phyloP scores from a whole-genome alignment of 2,113 vertebrate species.

The Cricetomys ansorgei region DNA sequence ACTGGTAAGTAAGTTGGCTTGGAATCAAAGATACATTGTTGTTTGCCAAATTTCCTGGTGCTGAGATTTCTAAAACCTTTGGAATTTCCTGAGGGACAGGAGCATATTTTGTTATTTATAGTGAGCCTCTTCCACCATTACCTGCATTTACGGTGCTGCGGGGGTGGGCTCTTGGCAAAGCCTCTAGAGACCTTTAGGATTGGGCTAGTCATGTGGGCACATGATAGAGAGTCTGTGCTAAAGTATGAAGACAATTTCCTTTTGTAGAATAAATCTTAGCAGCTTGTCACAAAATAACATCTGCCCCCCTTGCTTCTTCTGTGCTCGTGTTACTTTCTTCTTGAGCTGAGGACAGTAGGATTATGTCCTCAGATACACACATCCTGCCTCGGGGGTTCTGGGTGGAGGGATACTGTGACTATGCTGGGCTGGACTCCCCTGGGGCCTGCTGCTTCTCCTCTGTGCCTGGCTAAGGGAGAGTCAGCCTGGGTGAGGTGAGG shows the following conservation, averaged over 20 bases:
- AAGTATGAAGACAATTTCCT: slow-evolving; percentile 23
- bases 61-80: slow-evolving; percentile 16
- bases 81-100: neutral
- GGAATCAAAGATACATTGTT: neutral
- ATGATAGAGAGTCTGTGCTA: neutral
- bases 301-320: neutral
- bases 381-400: neutral
- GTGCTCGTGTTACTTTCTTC: neutral
- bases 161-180: neutral
- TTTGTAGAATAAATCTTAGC: neutral
- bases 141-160: neutral
- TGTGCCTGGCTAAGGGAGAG: neutral
- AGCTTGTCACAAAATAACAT: slow-evolving; percentile 41
- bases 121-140: neutral
- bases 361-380: neutral
- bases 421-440: no score
- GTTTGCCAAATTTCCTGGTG: slow-evolving; percentile 19
- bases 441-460: neutral
- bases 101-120: neutral
- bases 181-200: neutral
- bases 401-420: neutral
- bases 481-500: neutral
- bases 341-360: neutral
- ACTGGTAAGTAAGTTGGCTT: neutral
- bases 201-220: neutral